Conservation (phyloP, 2,797 vertebrate species). For the Poecilia gillii region DNA sequence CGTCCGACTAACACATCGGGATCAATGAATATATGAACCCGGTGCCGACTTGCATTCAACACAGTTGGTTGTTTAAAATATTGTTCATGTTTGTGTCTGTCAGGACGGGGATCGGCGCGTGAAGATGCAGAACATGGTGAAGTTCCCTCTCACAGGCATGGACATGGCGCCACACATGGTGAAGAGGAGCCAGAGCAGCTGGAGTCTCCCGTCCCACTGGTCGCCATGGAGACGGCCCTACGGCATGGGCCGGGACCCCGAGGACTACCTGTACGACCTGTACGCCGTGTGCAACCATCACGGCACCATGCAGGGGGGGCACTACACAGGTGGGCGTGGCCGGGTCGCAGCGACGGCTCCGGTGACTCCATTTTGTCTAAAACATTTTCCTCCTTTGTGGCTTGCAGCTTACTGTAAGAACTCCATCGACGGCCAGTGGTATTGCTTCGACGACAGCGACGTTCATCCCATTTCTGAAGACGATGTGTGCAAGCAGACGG, state of each 20-base stretch:
- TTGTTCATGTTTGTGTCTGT: not conserved
- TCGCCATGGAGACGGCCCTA: constrained; percentile 97
- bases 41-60: not conserved
- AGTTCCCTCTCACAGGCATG: constrained; percentile 91
- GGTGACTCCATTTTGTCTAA: not conserved
- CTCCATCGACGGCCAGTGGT: constrained; percentile 97
- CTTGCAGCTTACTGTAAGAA: constrained; percentile 94
- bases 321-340: constrained; percentile 90
- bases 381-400: not conserved
- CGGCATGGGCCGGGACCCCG: constrained; percentile 94
- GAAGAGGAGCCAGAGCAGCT: constrained; percentile 98
- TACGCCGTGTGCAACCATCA: constrained; percentile 99
- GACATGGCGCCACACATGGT: constrained; percentile 99
- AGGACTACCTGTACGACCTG: constrained; percentile 96
- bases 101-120: constrained; percentile 93
- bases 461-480: constrained; percentile 92
- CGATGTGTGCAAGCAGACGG: constrained; percentile 92
- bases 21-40: not conserved
- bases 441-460: constrained; percentile 97
- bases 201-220: constrained; percentile 98
- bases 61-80: no score
- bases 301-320: constrained; percentile 97
- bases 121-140: constrained; percentile 98
- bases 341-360: not conserved
- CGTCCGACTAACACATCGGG: not conserved